phyloP scores from a whole-genome alignment of 2,113 vertebrate species.

The Microtus oregoni region DNA sequence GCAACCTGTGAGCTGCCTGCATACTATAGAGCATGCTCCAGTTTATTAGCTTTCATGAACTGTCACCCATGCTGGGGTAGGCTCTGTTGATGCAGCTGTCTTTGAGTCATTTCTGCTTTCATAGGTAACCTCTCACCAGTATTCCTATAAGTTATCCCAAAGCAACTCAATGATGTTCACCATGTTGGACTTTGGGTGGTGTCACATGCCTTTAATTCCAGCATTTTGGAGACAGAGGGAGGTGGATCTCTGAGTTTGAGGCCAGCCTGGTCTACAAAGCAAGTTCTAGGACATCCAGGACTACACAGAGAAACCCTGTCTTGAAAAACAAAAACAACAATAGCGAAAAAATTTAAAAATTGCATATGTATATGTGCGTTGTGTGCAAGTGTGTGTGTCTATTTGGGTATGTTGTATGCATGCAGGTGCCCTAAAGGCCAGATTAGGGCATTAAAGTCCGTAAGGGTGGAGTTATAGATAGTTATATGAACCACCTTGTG shows the following conservation, averaged over 20 bases:
- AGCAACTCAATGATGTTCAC: background rate
- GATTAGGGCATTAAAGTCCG: background rate
- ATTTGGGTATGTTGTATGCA: background rate
- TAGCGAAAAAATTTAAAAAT: background rate
- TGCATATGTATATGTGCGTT: background rate
- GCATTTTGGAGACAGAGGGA: background rate
- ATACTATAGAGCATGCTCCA: background rate
- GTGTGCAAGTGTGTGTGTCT: background rate
- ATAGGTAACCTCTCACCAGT: background rate
- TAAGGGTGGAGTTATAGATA: background rate
- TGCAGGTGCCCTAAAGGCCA: background rate
- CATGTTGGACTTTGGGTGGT: background rate
- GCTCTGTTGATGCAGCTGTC: background rate
- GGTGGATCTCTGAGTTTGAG: background rate
- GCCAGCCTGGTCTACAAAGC: background rate
- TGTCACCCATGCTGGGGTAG: background rate
- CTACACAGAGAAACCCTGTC: background rate
- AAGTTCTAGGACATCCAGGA: background rate
- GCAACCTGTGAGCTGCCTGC: background rate
- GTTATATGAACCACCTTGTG: background rate
- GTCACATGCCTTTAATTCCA: background rate
- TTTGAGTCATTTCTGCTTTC: background rate
- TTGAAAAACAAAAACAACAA: background rate
- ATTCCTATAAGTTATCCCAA: background rate
- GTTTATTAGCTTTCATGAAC: background rate